Evolutionary conservation across 2,113 vertebrate genomes (phyloP).

Genomic region (Xenopus borealis): DNA sequence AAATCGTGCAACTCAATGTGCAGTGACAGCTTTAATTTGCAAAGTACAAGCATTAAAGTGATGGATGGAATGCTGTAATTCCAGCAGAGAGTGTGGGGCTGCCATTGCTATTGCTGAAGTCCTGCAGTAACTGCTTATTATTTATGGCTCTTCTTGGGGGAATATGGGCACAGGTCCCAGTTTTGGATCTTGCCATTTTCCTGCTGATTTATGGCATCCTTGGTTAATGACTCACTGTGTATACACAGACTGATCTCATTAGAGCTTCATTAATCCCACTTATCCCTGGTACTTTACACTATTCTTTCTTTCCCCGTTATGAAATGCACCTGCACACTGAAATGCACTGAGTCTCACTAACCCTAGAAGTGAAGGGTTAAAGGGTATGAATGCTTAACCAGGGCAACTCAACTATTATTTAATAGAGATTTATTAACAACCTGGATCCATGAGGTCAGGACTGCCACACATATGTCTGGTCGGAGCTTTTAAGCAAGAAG

Average conservation of each 20-base stretch:
- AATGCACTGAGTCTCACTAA: too few species aligned
- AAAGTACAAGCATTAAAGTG: conserved; percentile 67
- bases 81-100: conserved; percentile 11
- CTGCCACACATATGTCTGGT: too few species aligned
- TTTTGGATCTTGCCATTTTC: conserved; percentile 3
- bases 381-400: neutral
- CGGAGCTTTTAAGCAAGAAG: too few species aligned
- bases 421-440: neutral
- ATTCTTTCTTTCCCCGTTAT: neutral
- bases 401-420: neutral
- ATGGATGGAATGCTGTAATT: conserved; percentile 56
- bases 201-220: conserved; percentile 58
- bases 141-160: conserved; percentile 58
- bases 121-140: conserved; percentile 56
- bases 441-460: neutral
- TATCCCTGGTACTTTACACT: neutral
- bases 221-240: conserved; percentile 51
- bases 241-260: conserved; percentile 54
- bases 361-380: neutral
- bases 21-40: conserved; percentile 66
- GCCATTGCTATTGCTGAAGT: neutral
- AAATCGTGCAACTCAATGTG: conserved; percentile 54
- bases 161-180: conserved; percentile 52
- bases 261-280: conserved; percentile 49
- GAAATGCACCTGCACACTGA: conserved; percentile 3